These are phyloP conservation scores for Drosophila watanabei DNA, from an alignment of 1,140 invertebrate genomes.

Conservation along the genomic window DNA sequence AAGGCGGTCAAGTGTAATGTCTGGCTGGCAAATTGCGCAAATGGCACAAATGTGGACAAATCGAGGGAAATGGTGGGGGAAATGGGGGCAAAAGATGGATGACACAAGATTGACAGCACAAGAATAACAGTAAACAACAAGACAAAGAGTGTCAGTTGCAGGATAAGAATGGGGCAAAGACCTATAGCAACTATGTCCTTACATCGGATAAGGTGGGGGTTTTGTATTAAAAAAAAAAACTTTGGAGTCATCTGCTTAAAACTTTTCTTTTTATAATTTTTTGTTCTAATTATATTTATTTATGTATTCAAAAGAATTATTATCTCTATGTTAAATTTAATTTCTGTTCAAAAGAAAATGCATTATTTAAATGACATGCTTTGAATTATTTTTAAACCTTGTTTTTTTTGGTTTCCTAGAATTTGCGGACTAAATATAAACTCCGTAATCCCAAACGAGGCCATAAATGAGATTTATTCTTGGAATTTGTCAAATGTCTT, in stretches of 20 bases:
- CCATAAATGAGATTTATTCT: constrained; percentile 24
- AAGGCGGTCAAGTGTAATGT: constrained; percentile 63
- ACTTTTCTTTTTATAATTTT: too few species aligned
- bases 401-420: not conserved
- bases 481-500: constrained; percentile 20
- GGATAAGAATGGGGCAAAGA: constrained; percentile 8
- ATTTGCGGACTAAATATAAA: not conserved
- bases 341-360: too few species aligned
- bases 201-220: not conserved
- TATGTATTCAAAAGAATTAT: not conserved
- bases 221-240: not conserved
- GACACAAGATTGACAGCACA: constrained; percentile 17
- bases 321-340: not conserved
- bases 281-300: not conserved
- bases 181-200: constrained; percentile 21
- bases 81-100: constrained; percentile 8
- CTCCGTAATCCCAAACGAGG: not conserved
- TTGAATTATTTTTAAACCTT: not conserved
- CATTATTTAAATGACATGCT: not conserved
- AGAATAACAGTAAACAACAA: constrained; percentile 40
- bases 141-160: constrained; percentile 13
- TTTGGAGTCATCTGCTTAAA: not conserved
- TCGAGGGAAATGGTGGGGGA: constrained; percentile 9
- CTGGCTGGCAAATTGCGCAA: constrained; percentile 66
- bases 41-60: constrained; percentile 44